Conservation (phyloP, 2,113 vertebrate species). For the Coptodon bakossiorum region DNA sequence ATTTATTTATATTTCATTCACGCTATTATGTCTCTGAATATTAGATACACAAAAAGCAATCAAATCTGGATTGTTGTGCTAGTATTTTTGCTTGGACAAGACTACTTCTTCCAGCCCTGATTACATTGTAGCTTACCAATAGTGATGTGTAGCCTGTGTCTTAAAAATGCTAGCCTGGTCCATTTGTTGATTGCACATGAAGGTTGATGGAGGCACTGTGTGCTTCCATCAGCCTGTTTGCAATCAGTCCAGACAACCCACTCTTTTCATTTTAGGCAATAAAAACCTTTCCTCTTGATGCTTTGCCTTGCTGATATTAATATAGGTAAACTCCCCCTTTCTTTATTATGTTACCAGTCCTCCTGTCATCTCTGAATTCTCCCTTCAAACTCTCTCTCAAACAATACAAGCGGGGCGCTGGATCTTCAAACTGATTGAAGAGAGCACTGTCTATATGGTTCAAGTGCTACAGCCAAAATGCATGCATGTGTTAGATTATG, state of each 20-base stretch:
- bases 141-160: not conserved
- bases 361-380: not conserved
- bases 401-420: not conserved
- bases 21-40: not conserved
- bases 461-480: not conserved
- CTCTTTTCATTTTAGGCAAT: not conserved
- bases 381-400: not conserved
- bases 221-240: not conserved
- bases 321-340: not conserved
- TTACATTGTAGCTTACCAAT: not conserved
- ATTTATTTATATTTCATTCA: not conserved
- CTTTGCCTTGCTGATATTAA: not conserved
- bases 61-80: not conserved
- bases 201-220: not conserved
- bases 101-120: not conserved
- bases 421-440: not conserved
- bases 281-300: not conserved
- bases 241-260: not conserved
- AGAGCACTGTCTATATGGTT: not conserved
- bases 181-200: not conserved
- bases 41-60: not conserved
- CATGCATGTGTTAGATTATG: not conserved
- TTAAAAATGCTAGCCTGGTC: not conserved
- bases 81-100: not conserved
- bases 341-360: not conserved